Conservation (phyloP, 2,797 vertebrate species). For the Limnodromus scolopaceus region DNA sequence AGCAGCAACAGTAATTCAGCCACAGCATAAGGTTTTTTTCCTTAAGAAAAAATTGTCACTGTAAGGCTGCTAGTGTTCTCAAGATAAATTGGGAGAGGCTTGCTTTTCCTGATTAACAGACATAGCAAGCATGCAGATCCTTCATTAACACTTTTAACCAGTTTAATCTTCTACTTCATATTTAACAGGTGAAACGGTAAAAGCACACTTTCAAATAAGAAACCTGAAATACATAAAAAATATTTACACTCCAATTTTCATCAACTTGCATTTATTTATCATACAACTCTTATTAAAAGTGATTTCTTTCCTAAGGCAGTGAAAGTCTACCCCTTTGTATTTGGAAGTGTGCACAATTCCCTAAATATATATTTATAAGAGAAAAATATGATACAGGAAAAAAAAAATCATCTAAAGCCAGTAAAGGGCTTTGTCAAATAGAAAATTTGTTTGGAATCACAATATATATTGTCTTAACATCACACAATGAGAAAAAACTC, state of each 20-base stretch:
- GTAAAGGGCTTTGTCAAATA: conserved; percentile 71
- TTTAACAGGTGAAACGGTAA: conserved; percentile 71
- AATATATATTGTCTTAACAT: conserved; percentile 72
- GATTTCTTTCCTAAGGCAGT: conserved; percentile 75
- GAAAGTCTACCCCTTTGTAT: conserved; percentile 72
- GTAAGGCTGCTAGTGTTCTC: conserved; percentile 72
- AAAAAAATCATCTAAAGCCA: conserved; percentile 73
- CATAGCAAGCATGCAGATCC: conserved; percentile 67
- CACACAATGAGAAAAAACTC: conserved; percentile 72
- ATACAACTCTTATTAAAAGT: conserved; percentile 78
- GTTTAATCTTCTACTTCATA: conserved; percentile 74
- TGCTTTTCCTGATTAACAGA: conserved; percentile 73
- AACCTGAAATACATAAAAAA: conserved; percentile 74
- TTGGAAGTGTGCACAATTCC: conserved; percentile 75
- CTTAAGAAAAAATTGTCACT: conserved; percentile 52
- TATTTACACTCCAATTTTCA: conserved; percentile 78
- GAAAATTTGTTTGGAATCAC: conserved; percentile 76
- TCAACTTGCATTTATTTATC: conserved; percentile 74
- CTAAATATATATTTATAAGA: conserved; percentile 76
- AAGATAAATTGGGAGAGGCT: conserved; percentile 64
- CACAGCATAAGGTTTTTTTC: conserved; percentile 37
- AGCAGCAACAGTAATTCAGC: conserved; percentile 64
- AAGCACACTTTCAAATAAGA: conserved; percentile 78
- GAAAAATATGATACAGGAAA: conserved; percentile 70
- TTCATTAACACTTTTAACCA: conserved; percentile 71